Evolutionary conservation across 1,140 invertebrate genomes (phyloP).

Genomic region (Gonioctena quinquepunctata): DNA sequence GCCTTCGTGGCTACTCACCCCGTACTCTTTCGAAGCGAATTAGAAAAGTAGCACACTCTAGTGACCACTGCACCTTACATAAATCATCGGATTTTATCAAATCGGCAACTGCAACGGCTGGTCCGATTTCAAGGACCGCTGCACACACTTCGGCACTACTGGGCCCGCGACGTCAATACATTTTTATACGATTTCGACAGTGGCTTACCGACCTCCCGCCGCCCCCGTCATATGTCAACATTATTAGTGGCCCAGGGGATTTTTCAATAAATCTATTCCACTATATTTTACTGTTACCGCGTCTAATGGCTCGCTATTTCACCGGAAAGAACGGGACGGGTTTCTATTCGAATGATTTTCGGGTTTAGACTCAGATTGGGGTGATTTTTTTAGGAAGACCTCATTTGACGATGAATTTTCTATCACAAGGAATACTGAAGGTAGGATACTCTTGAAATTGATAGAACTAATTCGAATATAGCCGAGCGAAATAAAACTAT

Average conservation of each 20-base stretch:
- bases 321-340: too few relatives aligned
- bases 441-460: too few relatives aligned
- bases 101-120: background rate
- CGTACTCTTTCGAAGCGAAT: too few relatives aligned
- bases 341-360: too few relatives aligned
- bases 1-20: too few relatives aligned
- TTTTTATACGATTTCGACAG: constrained; percentile 32
- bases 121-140: background rate
- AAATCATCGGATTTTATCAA: background rate
- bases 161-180: constrained; percentile 24
- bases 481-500: too few relatives aligned
- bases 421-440: too few relatives aligned
- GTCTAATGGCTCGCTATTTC: constrained; percentile 35
- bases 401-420: too few relatives aligned
- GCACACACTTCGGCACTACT: background rate
- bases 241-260: constrained; percentile 35
- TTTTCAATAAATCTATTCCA: constrained; percentile 38
- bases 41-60: too few relatives aligned
- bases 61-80: background rate
- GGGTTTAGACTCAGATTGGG: too few relatives aligned
- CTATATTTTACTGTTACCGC: constrained; percentile 36
- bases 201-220: constrained; percentile 28
- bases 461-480: too few relatives aligned
- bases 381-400: too few relatives aligned
- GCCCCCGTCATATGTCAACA: constrained; percentile 39